Conservation (phyloP, 2,797 vertebrate species). For the Thunnus albacares region DNA sequence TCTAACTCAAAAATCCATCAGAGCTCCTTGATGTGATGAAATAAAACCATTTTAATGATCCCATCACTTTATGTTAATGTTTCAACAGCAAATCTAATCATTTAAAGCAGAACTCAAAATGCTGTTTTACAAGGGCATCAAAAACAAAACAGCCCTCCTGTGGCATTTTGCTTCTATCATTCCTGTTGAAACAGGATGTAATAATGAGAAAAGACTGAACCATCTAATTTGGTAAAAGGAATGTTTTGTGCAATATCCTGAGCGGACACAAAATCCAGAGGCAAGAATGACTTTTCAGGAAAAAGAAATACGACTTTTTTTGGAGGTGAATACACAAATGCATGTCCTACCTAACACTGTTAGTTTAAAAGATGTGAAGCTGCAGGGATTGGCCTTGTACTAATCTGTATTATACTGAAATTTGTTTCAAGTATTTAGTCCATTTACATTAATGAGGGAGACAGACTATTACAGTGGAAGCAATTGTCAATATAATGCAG, state of each 20-base stretch:
- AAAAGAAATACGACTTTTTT: no score
- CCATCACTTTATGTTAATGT: no score
- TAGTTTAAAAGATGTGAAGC: neutral
- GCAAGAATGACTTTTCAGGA: neutral
- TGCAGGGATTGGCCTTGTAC: neutral
- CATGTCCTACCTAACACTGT: no score
- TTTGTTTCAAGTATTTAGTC: no score
- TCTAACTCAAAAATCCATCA: no score
- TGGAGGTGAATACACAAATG: neutral
- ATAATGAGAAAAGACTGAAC: no score
- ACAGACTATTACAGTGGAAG: neutral
- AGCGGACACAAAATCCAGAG: neutral
- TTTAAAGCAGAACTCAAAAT: neutral
- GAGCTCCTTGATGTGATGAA: no score
- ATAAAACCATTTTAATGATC: no score
- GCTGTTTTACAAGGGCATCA: neutral
- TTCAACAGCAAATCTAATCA: no score
- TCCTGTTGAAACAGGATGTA: neutral
- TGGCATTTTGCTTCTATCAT: no score
- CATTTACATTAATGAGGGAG: neutral
- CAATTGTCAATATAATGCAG: neutral
- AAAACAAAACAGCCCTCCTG: neutral
- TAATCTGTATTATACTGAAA: neutral
- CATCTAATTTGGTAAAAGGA: no score
- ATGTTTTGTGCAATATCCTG: no score